Evolutionary conservation across 2,888 invertebrate species (phyloP).

Genomic region (Lasioglossum figueresi): DNA sequence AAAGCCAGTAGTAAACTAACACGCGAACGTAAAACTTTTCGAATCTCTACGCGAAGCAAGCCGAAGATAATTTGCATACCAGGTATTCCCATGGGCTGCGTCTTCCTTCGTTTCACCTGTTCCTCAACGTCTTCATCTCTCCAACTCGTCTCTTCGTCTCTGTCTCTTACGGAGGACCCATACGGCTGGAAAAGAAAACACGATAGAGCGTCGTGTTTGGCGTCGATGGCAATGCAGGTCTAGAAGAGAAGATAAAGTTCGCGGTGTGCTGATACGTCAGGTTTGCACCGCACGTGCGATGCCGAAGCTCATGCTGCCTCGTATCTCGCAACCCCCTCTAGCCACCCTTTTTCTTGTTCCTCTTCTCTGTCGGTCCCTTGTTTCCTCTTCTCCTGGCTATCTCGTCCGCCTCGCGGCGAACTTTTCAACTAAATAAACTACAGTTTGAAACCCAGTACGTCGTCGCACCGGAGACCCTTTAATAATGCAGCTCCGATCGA

Average conservation of each 20-base stretch:
- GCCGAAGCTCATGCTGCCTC: not conserved
- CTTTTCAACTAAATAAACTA: slow-evolving; percentile 78
- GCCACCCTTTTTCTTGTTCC: not conserved
- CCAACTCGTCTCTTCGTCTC: not conserved
- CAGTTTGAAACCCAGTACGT: slow-evolving; percentile 71
- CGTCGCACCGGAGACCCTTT: slow-evolving; percentile 58
- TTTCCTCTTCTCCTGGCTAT: slow-evolving; percentile 10
- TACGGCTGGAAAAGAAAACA: slow-evolving; percentile 38
- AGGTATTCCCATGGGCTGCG: slow-evolving; percentile 74
- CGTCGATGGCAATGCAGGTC: slow-evolving; percentile 49
- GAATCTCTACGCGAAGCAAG: slow-evolving; percentile 72
- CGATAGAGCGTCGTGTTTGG: slow-evolving; percentile 30
- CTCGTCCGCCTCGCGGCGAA: slow-evolving; percentile 59
- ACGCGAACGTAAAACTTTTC: slow-evolving; percentile 74
- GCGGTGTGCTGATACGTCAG: slow-evolving; percentile 74
- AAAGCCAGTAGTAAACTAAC: slow-evolving; percentile 55
- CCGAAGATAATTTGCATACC: slow-evolving; percentile 69
- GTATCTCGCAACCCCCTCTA: not conserved
- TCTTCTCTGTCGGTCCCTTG: not conserved
- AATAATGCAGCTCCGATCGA: slow-evolving; percentile 58
- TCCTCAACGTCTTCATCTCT: not conserved
- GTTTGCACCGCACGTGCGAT: slow-evolving; percentile 61
- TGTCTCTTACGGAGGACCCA: not conserved
- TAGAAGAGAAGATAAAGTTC: slow-evolving; percentile 72
- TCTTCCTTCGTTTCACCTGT: slow-evolving; percentile 21